Base-by-base conservation (phyloP, 2,113 vertebrate species). In the Embiotoca jacksoni region DNA sequence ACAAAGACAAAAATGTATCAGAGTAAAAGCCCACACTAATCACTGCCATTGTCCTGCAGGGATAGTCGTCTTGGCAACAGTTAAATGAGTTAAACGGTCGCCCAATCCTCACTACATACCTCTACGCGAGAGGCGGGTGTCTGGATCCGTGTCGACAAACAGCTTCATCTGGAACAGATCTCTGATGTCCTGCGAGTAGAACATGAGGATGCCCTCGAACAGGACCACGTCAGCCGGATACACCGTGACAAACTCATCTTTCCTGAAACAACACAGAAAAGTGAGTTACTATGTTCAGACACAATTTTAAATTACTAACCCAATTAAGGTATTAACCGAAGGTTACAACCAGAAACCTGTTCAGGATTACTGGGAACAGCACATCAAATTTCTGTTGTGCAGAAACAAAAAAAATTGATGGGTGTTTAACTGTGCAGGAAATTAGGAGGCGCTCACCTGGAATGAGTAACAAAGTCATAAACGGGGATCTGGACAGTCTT, bases 161-260 rank as follows among this genome's bases (percentile, higher is more conserved):
- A 99, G 96, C 87, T 99, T 99, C 98, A 99, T 98, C 90, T 98
- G 97, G 89, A 99, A 99, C 36, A 99, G 93, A 78, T 99, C 98
- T 75, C 98, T 92, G 78, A 99, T 96, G 78, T 99, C 96, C 93
- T 99, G 97, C 1, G 95, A 96, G 92, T 99, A 99, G 94, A 99
- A 99, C 88, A 97, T 97, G 89, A 99, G 93, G 80, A 99, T 99
- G 53, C 98, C 98, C 82, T 99, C 98, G 0, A 99, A 98, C 64
- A 99, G 96, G 80, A 99, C 97, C 87, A 99, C 98, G 0, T 99
- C 98, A 0, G 98, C 98, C 0, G 98, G 98, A 88, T 99, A 99
- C 39, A 99, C 95, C 0, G 96, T 98, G 62, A 99, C 93, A 1
- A 96, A 96, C 93, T 99, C 97, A 77, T 97, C 97, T 85, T 98